A percentile compares a stretch with the other conserved stretches of the same genome.
phyloP scores from a whole-genome alignment of 2,797 vertebrate genomes.

The Aratinga solstitialis region DNA sequence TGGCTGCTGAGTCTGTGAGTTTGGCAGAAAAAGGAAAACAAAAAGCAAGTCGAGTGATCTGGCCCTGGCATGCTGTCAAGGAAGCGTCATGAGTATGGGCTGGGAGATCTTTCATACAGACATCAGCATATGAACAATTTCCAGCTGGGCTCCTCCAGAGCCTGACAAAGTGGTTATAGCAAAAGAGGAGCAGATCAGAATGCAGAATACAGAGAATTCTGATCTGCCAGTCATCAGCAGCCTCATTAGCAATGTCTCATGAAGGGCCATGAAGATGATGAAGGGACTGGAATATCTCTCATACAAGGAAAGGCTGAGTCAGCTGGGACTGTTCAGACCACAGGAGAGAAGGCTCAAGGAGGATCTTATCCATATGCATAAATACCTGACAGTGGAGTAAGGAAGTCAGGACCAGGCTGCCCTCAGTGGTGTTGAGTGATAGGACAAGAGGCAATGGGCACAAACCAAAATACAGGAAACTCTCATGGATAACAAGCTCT shows the following conservation, averaged over 20 bases:
- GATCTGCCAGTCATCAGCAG: background rate
- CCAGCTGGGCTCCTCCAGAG: background rate
- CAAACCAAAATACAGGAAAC: background rate
- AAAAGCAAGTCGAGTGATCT: background rate
- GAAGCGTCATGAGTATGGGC: background rate
- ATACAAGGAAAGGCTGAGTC: background rate
- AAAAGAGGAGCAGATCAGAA: background rate
- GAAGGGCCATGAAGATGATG: background rate
- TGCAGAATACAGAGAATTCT: background rate
- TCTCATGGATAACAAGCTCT: background rate
- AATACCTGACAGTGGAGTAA: background rate
- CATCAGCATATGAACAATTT: background rate
- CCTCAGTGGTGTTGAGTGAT: background rate
- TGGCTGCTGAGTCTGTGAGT: slow-evolving; percentile 15
- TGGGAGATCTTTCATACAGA: background rate
- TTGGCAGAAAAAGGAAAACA: slow-evolving; percentile 34
- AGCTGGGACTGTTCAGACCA: background rate
- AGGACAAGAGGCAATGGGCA: background rate
- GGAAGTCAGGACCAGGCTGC: background rate
- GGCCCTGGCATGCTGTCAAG: slow-evolving; percentile 4
- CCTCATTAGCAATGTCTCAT: background rate
- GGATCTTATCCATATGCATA: background rate
- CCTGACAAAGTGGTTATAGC: background rate
- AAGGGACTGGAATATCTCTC: background rate
- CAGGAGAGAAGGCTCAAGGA: background rate